Percentiles rank a stretch among this genome's conserved stretches.
Evolutionary conservation across 2,888 invertebrate genomes (phyloP).

Genomic region (Leptothorax acervorum): DNA sequence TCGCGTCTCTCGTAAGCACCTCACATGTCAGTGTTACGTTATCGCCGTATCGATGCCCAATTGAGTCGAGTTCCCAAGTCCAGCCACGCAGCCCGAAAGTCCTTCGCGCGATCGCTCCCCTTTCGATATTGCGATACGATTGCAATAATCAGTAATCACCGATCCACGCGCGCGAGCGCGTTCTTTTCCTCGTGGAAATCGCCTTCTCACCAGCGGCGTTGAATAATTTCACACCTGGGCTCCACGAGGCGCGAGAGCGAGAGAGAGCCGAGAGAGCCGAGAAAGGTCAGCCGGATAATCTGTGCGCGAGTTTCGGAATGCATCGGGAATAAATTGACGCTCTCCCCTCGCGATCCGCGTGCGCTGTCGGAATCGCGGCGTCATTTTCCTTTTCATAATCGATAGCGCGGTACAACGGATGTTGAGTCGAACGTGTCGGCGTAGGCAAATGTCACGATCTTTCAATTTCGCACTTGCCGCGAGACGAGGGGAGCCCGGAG

Average conservation of each 20-base stretch:
- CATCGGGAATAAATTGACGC: conserved; percentile 7
- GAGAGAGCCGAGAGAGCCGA: conserved; percentile 14
- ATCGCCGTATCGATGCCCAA: background rate
- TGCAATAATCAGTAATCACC: conserved; percentile 19
- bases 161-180: background rate
- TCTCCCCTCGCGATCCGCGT: background rate
- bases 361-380: background rate
- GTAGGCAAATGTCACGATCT: conserved; percentile 8
- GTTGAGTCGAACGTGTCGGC: background rate
- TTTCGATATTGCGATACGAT: conserved; percentile 44
- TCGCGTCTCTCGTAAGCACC: background rate
- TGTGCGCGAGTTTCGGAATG: conserved; percentile 39
- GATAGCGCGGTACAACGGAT: background rate
- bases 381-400: conserved; percentile 18
- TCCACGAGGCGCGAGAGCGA: background rate
- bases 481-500: background rate
- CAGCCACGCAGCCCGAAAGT: conserved; percentile 1
- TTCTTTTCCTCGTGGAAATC: conserved; percentile 26
- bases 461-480: conserved; percentile 19
- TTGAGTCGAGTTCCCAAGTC: conserved; percentile 2
- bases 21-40: background rate
- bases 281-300: conserved; percentile 40
- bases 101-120: conserved; percentile 41
- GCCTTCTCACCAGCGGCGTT: conserved; percentile 9
- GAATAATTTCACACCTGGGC: conserved; percentile 36